Evolutionary conservation across 2,888 invertebrate genomes (phyloP).

Genomic region (Epinotia bilunana): DNA sequence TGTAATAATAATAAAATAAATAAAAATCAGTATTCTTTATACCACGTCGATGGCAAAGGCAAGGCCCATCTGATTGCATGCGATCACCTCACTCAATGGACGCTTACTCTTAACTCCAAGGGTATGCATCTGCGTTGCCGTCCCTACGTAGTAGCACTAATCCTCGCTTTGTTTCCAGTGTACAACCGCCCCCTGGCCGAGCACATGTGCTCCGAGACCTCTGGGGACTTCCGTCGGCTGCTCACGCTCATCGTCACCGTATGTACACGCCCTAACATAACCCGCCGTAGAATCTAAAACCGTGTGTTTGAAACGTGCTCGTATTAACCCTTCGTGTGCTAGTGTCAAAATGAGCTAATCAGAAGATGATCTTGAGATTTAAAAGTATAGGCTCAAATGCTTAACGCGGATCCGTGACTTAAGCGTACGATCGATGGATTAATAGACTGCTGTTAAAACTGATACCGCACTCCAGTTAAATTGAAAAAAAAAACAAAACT

Average conservation of each 20-base stretch:
- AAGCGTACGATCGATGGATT: neutral
- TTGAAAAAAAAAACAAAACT: too few species aligned
- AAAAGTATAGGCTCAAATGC: too few species aligned
- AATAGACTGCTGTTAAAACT: neutral
- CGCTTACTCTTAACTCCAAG: neutral
- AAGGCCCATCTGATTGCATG: too few species aligned
- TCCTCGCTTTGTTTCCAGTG: constrained; percentile 72
- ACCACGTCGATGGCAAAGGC: too few species aligned
- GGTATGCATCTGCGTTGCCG: neutral
- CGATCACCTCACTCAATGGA: too few species aligned
- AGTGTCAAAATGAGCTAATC: too few species aligned
- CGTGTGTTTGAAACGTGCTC: neutral
- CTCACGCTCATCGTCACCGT: constrained; percentile 89
- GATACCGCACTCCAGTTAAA: too few species aligned
- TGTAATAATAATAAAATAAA: too few species aligned
- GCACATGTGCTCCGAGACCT: constrained; percentile 90
- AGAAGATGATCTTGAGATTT: too few species aligned
- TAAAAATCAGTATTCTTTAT: too few species aligned
- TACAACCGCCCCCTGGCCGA: constrained; percentile 88
- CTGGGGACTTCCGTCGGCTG: constrained; percentile 90
- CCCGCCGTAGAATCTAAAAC: constrained; percentile 31
- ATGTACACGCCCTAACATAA: constrained; percentile 57
- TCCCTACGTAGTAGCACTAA: too few species aligned
- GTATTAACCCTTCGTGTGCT: neutral
- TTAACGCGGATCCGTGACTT: too few species aligned